Conservation (phyloP, 2,113 vertebrate genomes). For the Clarias macrocephalus region DNA sequence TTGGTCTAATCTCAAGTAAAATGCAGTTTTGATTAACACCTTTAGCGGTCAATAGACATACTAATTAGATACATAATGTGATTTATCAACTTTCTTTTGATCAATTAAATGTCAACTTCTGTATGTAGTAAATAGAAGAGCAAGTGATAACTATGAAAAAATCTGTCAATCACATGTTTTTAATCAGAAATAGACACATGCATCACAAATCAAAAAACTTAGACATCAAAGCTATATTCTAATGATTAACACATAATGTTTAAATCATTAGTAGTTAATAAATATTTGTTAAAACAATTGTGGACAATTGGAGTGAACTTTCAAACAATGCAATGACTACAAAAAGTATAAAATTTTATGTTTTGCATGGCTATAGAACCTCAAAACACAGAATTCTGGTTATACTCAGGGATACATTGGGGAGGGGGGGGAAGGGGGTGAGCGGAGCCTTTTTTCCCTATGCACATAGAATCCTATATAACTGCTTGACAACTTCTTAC, state of each 20-base stretch:
- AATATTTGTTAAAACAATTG: background rate
- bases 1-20: background rate
- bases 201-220: background rate
- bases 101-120: background rate
- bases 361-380: background rate
- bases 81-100: background rate
- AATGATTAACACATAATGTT: background rate
- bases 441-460: background rate
- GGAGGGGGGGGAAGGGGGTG: rapidly evolving
- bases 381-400: background rate
- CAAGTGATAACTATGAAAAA: background rate
- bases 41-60: background rate
- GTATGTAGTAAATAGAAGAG: background rate
- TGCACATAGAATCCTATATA: background rate
- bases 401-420: background rate
- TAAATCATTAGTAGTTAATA: background rate
- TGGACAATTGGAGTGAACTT: background rate
- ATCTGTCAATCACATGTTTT: background rate
- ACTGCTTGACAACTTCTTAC: background rate
- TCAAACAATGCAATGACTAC: background rate
- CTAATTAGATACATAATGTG: background rate
- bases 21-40: background rate
- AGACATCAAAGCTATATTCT: background rate
- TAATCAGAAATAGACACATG: background rate
- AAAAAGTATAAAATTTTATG: background rate